A percentile compares a stretch with the other conserved stretches of the same genome.
phyloP scores from a whole-genome alignment of 92 coral and sea anemone species.

The Meandrina meandrites region DNA sequence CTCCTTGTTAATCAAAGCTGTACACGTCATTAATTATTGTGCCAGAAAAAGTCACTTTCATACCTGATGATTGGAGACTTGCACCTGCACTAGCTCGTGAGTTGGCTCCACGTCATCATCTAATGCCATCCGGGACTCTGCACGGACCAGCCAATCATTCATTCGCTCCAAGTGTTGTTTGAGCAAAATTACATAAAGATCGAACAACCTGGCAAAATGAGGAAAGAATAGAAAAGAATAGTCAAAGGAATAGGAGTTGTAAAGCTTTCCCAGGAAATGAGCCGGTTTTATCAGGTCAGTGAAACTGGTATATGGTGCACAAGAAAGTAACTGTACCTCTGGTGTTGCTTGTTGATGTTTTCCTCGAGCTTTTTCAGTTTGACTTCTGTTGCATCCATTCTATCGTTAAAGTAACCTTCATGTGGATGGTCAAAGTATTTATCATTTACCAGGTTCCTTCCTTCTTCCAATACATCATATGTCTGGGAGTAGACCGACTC shows the following conservation, averaged over 20 bases:
- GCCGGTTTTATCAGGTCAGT: too few species aligned
- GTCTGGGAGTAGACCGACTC: slow-evolving; percentile 44
- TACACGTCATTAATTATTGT: background rate
- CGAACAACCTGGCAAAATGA: slow-evolving; percentile 45
- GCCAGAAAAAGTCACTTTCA: background rate
- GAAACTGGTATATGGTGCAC: too few species aligned
- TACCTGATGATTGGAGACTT: slow-evolving; percentile 57
- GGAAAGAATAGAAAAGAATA: background rate
- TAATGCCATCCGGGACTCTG: slow-evolving; percentile 64
- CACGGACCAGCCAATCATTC: slow-evolving; percentile 73
- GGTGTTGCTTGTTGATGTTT: slow-evolving; percentile 50
- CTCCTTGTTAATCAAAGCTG: too few species aligned
- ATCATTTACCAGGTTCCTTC: slow-evolving; percentile 36
- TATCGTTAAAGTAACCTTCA: slow-evolving; percentile 57
- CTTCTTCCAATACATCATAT: slow-evolving; percentile 52
- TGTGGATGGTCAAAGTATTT: slow-evolving; percentile 41
- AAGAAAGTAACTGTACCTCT: slow-evolving; percentile 38
- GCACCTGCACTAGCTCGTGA: slow-evolving; percentile 36
- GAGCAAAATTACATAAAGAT: slow-evolving; percentile 61
- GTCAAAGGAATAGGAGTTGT: background rate
- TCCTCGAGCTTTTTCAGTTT: slow-evolving; percentile 55
- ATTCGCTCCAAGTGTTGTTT: slow-evolving; percentile 69
- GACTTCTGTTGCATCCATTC: slow-evolving; percentile 63
- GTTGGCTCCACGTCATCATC: slow-evolving; percentile 65
- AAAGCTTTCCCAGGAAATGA: background rate